Evolutionary conservation across 2,113 vertebrate species (phyloP), one percentile per base, ranked within the genome.

Genomic region (Capreolus pygargus): DNA sequence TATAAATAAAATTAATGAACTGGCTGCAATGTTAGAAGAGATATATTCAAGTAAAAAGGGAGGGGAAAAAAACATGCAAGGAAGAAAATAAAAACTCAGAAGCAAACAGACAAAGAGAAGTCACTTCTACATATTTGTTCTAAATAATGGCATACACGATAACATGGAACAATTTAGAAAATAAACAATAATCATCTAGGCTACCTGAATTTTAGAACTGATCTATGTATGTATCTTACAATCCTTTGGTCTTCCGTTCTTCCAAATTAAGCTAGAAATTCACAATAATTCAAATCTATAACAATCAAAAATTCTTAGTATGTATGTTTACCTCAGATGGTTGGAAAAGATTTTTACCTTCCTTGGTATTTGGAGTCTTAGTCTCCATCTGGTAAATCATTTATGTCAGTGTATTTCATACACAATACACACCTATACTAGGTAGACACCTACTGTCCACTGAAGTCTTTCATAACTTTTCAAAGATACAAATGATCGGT

Each of bases 401-500:
- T 57, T 76, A 57, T 50, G 47, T 30, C 6, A 3, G 15, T 33
- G 15, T 47, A 17, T 92, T 78, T 96, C 74, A 76, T n/a, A 19
- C 19, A 16, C 23, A 4, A 25, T 5, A 6, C 85, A 12, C 7
- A 43, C 7, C 25, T 52, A 23, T 36, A 58, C 50, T 21, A 82
- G 7, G 23, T 30, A 3, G 28, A 36, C 0, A 82, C 1, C 1
- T 28, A 84, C 21, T 86, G 8, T n/a, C 1, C 7, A 76, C 6
- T 45, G 8, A 64, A 47, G 3, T n/a, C 10, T 74, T 33, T 85
- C 3, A 54, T 36, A 87, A 90, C 5, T 89, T 89, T 87, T 17
- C 70, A 9, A 17, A 50, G 57, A 84, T 54, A n/a, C 2, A 78
- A 82, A 27, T 83, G 7, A 89, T 70, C 43, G 79, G 30, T 12